Percentiles rank a stretch among this genome's conserved stretches.
Conservation (phyloP, 1,140 invertebrate species). For the Schlechtendalia chinensis region DNA sequence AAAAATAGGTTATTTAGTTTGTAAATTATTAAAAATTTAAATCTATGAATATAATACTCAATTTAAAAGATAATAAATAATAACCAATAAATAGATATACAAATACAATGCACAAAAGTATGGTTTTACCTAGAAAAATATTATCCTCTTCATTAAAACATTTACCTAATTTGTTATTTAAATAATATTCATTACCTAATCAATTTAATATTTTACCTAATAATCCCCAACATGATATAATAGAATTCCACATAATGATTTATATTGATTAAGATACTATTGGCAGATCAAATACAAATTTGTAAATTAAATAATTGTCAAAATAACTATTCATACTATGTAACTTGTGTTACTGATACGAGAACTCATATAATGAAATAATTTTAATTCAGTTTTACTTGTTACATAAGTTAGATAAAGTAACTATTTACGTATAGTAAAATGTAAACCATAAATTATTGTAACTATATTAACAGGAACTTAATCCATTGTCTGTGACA, state of each 20-base stretch:
- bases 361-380: neutral
- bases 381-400: neutral
- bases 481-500: neutral
- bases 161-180: neutral
- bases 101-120: neutral
- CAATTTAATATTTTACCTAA: constrained; percentile 32
- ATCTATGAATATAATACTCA: too few relatives aligned
- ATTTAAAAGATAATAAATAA: too few relatives aligned
- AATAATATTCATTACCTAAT: neutral
- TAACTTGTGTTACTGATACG: neutral
- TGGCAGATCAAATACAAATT: too few relatives aligned
- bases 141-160: neutral
- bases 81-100: neutral
- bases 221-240: constrained; percentile 25
- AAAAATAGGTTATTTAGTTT: neutral
- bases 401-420: constrained; percentile 3
- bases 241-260: constrained; percentile 25
- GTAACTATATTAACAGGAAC: neutral
- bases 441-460: constrained; percentile 14
- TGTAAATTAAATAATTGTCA: neutral
- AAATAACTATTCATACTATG: neutral
- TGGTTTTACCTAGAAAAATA: neutral
- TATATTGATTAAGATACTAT: neutral
- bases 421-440: neutral
- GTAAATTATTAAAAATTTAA: neutral